Evolutionary conservation across 2,797 vertebrate species (phyloP).

Genomic region (Vipera ursinii): DNA sequence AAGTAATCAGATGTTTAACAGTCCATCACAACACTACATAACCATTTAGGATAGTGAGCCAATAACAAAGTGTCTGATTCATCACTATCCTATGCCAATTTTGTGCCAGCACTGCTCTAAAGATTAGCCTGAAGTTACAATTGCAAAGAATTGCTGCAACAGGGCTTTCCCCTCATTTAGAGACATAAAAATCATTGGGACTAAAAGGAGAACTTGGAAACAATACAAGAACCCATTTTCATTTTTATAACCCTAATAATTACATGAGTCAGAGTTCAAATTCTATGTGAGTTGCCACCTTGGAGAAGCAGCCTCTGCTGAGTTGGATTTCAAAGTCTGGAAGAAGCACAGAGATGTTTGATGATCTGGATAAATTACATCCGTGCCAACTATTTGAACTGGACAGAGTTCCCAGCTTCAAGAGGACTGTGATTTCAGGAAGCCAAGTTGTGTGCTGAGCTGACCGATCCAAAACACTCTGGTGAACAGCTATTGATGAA

Average conservation of each 20-base stretch:
- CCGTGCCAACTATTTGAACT: neutral
- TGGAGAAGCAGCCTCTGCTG: neutral
- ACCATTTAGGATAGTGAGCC: slow-evolving; percentile 15
- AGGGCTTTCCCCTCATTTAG: neutral
- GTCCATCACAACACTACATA: neutral
- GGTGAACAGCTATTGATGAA: neutral
- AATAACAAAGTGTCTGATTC: slow-evolving; percentile 9
- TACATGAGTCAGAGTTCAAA: neutral
- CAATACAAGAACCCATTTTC: neutral
- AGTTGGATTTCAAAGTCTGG: neutral
- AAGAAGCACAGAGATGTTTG: neutral
- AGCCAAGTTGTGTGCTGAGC: neutral
- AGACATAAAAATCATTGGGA: neutral
- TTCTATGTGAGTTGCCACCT: neutral
- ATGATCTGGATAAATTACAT: neutral
- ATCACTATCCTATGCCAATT: neutral
- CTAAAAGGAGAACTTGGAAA: neutral
- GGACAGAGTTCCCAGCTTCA: neutral
- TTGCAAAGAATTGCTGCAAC: neutral
- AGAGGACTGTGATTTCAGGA: neutral
- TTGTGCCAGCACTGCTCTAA: neutral
- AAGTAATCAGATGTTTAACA: slow-evolving; percentile 21
- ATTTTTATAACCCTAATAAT: neutral
- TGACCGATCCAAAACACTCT: neutral
- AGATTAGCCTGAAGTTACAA: slow-evolving; percentile 16